phyloP scores from a whole-genome alignment of 2,888 invertebrate genomes.

The Dinocampus coccinellae region DNA sequence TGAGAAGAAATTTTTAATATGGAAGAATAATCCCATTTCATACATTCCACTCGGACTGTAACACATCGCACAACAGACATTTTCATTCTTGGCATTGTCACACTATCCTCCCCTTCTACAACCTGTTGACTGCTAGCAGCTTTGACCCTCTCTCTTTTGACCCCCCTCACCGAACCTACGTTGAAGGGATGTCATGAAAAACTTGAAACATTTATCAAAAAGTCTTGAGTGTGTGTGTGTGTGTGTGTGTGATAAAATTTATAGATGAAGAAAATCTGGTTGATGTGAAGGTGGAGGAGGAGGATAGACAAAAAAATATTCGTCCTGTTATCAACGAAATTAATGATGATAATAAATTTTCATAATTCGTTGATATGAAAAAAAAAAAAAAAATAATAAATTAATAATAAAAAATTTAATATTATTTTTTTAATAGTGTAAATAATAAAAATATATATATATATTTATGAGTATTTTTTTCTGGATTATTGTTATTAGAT shows the following conservation, averaged over 20 bases:
- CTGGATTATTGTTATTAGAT: not conserved
- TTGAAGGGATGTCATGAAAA: slow-evolving; percentile 1
- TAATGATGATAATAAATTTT: too few species aligned
- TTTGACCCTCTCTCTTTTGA: not conserved
- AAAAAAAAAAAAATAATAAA: too few species aligned
- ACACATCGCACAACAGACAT: slow-evolving; percentile 25
- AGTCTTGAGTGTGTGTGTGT: not conserved
- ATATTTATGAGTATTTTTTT: too few species aligned
- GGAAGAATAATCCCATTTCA: slow-evolving; percentile 7
- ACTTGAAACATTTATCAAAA: slow-evolving; percentile 13
- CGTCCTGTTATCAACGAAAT: too few species aligned
- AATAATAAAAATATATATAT: too few species aligned
- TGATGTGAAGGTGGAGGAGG: too few species aligned
- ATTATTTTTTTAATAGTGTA: too few species aligned
- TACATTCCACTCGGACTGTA: not conserved
- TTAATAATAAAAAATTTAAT: not conserved
- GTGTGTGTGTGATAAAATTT: too few species aligned
- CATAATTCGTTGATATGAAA: too few species aligned
- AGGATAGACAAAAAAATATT: too few species aligned
- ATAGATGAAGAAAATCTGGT: too few species aligned
- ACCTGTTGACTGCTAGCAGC: slow-evolving; percentile 40
- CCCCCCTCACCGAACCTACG: not conserved
- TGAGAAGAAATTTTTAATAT: too few species aligned
- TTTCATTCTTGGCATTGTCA: slow-evolving; percentile 30
- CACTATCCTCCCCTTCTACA: slow-evolving; percentile 27